phyloP scores from a whole-genome alignment of 1,140 invertebrate genomes.

The Stegodyphus mimosarum region DNA sequence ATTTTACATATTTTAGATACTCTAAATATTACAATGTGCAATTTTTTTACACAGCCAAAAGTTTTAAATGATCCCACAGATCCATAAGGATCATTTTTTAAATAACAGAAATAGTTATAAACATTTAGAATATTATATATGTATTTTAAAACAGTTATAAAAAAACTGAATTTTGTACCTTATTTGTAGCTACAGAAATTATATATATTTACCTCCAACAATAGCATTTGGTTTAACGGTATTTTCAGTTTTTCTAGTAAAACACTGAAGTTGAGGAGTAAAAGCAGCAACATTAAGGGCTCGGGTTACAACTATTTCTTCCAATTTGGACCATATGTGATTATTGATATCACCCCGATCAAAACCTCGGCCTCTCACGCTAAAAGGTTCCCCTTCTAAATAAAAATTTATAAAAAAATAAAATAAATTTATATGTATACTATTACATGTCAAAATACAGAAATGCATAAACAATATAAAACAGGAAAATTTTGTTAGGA shows the following conservation, averaged over 20 bases:
- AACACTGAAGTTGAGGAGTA: constrained; percentile 80
- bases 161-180: too few species aligned
- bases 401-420: not conserved
- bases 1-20: too few species aligned
- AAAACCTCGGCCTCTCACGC: constrained; percentile 51
- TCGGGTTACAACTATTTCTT: constrained; percentile 81
- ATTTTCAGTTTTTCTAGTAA: constrained; percentile 74
- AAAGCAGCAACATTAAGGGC: constrained; percentile 81
- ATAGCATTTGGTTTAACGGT: constrained; percentile 77
- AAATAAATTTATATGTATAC: constrained; percentile 1
- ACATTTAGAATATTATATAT: too few species aligned
- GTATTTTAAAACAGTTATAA: too few species aligned
- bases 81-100: too few species aligned
- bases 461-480: too few species aligned
- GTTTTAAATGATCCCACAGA: too few species aligned
- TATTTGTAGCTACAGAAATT: not conserved
- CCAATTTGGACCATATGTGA: constrained; percentile 76
- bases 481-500: not conserved
- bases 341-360: constrained; percentile 48
- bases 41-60: too few species aligned
- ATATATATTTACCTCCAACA: constrained; percentile 73
- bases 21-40: too few species aligned
- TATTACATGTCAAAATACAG: not conserved
- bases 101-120: too few species aligned
- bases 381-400: constrained; percentile 30